phyloP scores from a whole-genome alignment of 2,888 invertebrate species.

The Acronicta leporina region DNA sequence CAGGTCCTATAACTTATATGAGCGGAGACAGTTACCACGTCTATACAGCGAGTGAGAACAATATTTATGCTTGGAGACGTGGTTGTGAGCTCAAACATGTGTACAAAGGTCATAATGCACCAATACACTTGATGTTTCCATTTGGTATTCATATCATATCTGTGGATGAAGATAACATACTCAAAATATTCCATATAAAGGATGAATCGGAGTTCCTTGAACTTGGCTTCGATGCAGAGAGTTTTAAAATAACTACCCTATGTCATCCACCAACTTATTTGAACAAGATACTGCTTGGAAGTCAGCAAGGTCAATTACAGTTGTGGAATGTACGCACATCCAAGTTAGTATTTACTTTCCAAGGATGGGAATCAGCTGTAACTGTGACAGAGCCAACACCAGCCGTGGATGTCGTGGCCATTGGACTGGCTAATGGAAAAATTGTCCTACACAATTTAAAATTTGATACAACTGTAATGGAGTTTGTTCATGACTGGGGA shows the following conservation, averaged over 20 bases:
- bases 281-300: slow-evolving; percentile 97
- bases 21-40: slow-evolving; percentile 93
- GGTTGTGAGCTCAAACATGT: slow-evolving; percentile 95
- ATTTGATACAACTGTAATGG: slow-evolving; percentile 94
- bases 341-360: slow-evolving; percentile 93
- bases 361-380: slow-evolving; percentile 92
- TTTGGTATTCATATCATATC: slow-evolving; percentile 96
- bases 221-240: slow-evolving; percentile 90
- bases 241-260: slow-evolving; percentile 94
- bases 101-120: slow-evolving; percentile 92
- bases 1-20: slow-evolving; percentile 94
- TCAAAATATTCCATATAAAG: slow-evolving; percentile 96
- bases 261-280: slow-evolving; percentile 98
- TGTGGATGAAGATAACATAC: slow-evolving; percentile 92
- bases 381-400: slow-evolving; percentile 96
- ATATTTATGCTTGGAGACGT: slow-evolving; percentile 95
- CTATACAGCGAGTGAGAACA: slow-evolving; percentile 93
- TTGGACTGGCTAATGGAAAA: slow-evolving; percentile 95
- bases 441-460: slow-evolving; percentile 96
- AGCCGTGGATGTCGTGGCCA: slow-evolving; percentile 96
- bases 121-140: slow-evolving; percentile 94
- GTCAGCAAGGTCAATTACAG: slow-evolving; percentile 94
- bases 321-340: slow-evolving; percentile 96
- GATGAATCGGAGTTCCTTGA: slow-evolving; percentile 92
- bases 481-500: slow-evolving; percentile 98